Evolutionary conservation across 2,113 vertebrate species (phyloP), one percentile per base, ranked within the genome.

Genomic region (Notothenia coriiceps): DNA sequence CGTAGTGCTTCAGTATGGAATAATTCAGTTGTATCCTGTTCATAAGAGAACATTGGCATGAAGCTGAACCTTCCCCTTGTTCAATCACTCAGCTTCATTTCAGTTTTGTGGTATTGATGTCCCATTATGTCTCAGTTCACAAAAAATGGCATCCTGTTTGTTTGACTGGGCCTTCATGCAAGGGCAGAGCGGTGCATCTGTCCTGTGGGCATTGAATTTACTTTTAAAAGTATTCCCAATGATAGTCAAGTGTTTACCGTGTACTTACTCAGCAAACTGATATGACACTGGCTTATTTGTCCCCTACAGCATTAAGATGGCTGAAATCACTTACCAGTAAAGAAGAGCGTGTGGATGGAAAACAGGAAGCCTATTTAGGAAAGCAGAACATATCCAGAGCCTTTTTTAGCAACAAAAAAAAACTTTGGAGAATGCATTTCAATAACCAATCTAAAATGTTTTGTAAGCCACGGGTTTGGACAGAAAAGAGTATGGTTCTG

Each of bases 391-490:
- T 33, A 64, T 6, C 22, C 22, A 15, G 11, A 62, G 12, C 8
- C 46, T 43, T 84, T 77, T 88, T 85, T 62, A 70, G 61, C 18
- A 72, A 55, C 44, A 6, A 65, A 43, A 46, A 80, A 67, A 56
- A 13, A 1, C 51, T 67, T 77, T 18, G 5, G 11, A 43, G 70
- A 82, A 72, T 22, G 44, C 55, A 2, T 77, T 54, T 62, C 68
- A 85, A 70, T 70, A 77, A 83, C 49, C 75, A 71, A 79, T 77
- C 70, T 70, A 69, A 78, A 70, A 67, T 79, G 77, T 80, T 84
- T 81, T 84, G 66, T 82, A 68, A 89, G 77, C 67, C 75, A 44
- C 11, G 0, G 0, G 59, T 61, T 90, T 54, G 62, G 70, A 74
- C 70, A 75, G 80, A 52, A 55, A 62, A 59, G 54, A 66, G 52